Evolutionary conservation across 2,797 vertebrate genomes (phyloP).

Genomic region (Xyrichtys novacula): DNA sequence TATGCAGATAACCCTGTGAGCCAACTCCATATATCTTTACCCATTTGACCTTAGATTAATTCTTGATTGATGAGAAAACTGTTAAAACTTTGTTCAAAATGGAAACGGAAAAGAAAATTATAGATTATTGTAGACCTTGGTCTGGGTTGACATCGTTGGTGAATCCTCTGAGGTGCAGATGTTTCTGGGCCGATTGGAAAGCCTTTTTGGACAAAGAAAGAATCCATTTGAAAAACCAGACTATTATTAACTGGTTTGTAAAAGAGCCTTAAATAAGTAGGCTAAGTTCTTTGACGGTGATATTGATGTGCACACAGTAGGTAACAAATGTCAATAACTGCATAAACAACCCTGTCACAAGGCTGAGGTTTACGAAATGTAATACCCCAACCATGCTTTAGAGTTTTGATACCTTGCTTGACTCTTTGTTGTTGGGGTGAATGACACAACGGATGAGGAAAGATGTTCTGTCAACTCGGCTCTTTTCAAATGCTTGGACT

Average conservation of each 20-base stretch:
- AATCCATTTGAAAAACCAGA: too few relatives aligned
- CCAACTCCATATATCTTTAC: neutral
- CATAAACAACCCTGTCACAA: neutral
- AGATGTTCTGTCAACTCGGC: neutral
- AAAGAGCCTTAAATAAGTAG: neutral
- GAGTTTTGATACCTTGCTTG: constrained; percentile 61
- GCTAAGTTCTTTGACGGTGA: neutral
- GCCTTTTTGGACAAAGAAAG: constrained; percentile 48
- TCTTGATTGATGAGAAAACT: neutral
- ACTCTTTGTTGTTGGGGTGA: constrained; percentile 66
- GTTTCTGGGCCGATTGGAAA: constrained; percentile 60
- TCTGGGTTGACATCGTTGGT: constrained; percentile 46
- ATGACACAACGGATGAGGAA: constrained; percentile 64
- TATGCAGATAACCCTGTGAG: neutral
- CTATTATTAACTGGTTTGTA: too few relatives aligned
- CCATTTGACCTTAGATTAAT: neutral
- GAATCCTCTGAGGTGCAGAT: constrained; percentile 64
- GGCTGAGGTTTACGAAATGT: too few relatives aligned
- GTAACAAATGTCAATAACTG: too few relatives aligned
- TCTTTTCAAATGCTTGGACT: constrained; percentile 48
- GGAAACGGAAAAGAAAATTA: neutral
- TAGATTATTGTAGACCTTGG: constrained; percentile 53
- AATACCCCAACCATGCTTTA: neutral
- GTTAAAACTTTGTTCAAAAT: neutral
- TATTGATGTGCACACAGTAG: neutral